These are phyloP conservation scores for Cosmia pyralina DNA, from an alignment of 2,888 invertebrate species.

Conservation along the genomic window DNA sequence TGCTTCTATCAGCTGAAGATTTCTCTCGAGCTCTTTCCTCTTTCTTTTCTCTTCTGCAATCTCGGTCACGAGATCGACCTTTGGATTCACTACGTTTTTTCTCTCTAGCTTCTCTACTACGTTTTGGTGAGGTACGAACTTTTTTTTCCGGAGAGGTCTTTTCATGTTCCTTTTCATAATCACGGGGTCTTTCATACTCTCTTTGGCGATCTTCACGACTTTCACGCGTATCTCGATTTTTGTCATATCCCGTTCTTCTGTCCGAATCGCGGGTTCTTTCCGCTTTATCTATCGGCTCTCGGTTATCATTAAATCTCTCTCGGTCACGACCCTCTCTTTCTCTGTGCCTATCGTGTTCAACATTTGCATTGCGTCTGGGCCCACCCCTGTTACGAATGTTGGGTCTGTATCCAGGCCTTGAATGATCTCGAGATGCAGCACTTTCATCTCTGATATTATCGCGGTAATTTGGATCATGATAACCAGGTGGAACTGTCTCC, in stretches of 20 bases:
- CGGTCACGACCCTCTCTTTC: conserved; percentile 85
- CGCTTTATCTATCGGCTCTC: conserved; percentile 81
- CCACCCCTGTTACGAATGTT: conserved; percentile 77
- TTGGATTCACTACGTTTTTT: conserved; percentile 86
- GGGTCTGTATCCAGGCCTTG: conserved; percentile 78
- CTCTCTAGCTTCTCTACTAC: conserved; percentile 81
- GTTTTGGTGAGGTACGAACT: conserved; percentile 81
- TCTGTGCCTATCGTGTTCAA: conserved; percentile 83
- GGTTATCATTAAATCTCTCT: conserved; percentile 83
- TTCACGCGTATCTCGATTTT: conserved; percentile 78
- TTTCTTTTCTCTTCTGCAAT: conserved; percentile 89
- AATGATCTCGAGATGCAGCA: conserved; percentile 76
- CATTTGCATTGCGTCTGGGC: conserved; percentile 80
- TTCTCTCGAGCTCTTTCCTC: conserved; percentile 85
- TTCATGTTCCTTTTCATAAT: conserved; percentile 86
- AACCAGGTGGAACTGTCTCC: conserved; percentile 77
- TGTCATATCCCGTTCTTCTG: conserved; percentile 78
- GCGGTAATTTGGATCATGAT: conserved; percentile 83
- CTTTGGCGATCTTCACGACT: conserved; percentile 77
- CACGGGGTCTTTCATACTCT: conserved; percentile 79
- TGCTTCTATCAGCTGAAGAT: conserved; percentile 85
- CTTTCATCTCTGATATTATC: conserved; percentile 83
- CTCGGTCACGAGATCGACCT: conserved; percentile 88
- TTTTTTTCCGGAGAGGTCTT: conserved; percentile 84
- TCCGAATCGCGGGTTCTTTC: conserved; percentile 85